phyloP scores from a whole-genome alignment of 2,888 invertebrate species.

The Thymelicus sylvestris region DNA sequence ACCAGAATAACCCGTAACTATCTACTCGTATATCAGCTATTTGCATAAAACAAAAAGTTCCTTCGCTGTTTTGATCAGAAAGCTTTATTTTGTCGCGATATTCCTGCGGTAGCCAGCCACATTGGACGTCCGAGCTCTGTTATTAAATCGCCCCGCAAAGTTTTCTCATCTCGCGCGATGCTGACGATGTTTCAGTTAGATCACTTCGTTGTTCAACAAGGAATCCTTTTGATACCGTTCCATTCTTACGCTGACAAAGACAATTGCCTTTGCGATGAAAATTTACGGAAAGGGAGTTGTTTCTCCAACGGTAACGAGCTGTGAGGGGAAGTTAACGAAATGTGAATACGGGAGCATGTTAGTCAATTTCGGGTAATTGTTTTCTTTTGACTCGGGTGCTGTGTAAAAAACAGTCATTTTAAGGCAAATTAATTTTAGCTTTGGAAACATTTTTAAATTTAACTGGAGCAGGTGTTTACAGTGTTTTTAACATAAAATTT shows the following conservation, averaged over 20 bases:
- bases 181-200: constrained; percentile 35
- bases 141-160: constrained; percentile 77
- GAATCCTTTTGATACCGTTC: constrained; percentile 50
- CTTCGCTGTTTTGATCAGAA: not conserved
- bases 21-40: too few species aligned
- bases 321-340: not conserved
- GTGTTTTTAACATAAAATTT: too few species aligned
- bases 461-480: too few species aligned
- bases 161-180: constrained; percentile 69
- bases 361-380: not conserved
- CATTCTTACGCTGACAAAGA: constrained; percentile 41
- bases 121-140: constrained; percentile 58
- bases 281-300: constrained; percentile 12
- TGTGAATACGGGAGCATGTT: not conserved
- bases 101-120: constrained; percentile 39
- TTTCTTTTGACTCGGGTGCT: not conserved
- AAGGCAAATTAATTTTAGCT: not conserved
- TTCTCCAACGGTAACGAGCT: not conserved
- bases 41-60: too few species aligned
- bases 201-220: constrained; percentile 45
- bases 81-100: constrained; percentile 2
- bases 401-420: not conserved
- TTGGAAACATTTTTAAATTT: not conserved
- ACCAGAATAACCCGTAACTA: too few species aligned
- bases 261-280: constrained; percentile 38